Conservation (phyloP, 92 coral and sea anemone species). For the Epizoanthus illoricatus region DNA sequence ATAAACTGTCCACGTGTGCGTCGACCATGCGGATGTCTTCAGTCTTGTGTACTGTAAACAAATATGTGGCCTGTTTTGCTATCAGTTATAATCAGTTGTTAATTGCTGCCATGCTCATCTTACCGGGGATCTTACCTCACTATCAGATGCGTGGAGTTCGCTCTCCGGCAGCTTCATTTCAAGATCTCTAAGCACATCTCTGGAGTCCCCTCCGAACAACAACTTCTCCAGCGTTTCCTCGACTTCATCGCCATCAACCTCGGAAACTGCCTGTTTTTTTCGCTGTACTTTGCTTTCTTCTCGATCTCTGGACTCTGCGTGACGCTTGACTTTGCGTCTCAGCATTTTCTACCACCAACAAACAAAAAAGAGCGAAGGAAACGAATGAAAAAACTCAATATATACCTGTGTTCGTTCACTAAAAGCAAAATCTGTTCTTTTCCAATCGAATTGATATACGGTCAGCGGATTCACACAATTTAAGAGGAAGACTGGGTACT, state of each 20-base stretch:
- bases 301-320: conserved; percentile 38
- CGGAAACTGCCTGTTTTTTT: conserved; percentile 44
- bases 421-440: not conserved
- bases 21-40: too few relatives aligned
- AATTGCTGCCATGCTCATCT: not conserved
- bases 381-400: not conserved
- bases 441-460: not conserved
- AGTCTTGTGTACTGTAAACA: too few relatives aligned
- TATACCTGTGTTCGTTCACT: too few relatives aligned
- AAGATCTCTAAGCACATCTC: conserved; percentile 46
- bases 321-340: conserved; percentile 70
- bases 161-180: conserved; percentile 37
- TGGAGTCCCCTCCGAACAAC: conserved; percentile 75
- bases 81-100: not conserved
- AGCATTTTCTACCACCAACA: conserved; percentile 51
- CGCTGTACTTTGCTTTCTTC: conserved; percentile 33
- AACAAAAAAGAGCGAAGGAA: not conserved
- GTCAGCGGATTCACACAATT: conserved; percentile 21
- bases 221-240: conserved; percentile 74
- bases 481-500: conserved; percentile 15
- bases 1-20: too few relatives aligned
- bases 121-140: conserved; percentile 19
- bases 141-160: conserved; percentile 15
- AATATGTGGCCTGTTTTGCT: too few relatives aligned
- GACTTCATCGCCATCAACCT: conserved; percentile 52